Percentiles rank a stretch among this genome's conserved stretches.
These are phyloP conservation scores for Megaceryle alcyon DNA, from an alignment of 2,797 vertebrate genomes.

Conservation along the genomic window DNA sequence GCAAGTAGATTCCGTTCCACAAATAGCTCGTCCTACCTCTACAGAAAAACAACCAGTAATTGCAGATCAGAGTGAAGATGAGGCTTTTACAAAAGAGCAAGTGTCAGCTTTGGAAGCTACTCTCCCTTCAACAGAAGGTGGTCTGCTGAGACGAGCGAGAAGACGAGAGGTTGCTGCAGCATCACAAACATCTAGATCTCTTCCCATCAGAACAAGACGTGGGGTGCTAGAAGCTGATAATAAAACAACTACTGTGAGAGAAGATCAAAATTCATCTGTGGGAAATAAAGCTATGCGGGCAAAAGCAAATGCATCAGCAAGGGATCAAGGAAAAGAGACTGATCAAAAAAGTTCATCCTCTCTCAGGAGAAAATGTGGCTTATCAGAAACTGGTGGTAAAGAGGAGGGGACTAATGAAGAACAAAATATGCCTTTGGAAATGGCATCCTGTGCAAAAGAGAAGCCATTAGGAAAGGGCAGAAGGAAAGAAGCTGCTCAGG, in stretches of 20 bases:
- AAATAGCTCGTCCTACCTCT: not conserved
- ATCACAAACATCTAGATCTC: not conserved
- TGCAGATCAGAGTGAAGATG: not conserved
- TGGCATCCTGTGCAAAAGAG: not conserved
- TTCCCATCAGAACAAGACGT: not conserved
- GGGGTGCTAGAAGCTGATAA: not conserved
- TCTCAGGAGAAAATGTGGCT: not conserved
- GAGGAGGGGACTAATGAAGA: not conserved
- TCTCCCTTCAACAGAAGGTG: not conserved
- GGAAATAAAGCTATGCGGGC: not conserved
- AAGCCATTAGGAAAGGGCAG: conserved; percentile 11
- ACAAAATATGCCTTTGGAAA: not conserved
- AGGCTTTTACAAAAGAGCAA: not conserved
- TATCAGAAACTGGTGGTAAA: not conserved
- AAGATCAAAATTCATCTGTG: conserved; percentile 2
- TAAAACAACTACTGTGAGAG: not conserved
- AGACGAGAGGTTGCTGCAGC: not conserved
- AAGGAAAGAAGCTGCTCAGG: not conserved
- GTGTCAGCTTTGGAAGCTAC: not conserved
- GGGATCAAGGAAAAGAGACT: not conserved
- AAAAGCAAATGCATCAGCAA: not conserved
- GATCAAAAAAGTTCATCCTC: not conserved
- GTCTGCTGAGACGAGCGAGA: not conserved
- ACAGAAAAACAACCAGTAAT: not conserved
- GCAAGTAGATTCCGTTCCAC: not conserved